phyloP scores from a whole-genome alignment of 92 coral and sea anemone species.

The Siderastrea radians region DNA sequence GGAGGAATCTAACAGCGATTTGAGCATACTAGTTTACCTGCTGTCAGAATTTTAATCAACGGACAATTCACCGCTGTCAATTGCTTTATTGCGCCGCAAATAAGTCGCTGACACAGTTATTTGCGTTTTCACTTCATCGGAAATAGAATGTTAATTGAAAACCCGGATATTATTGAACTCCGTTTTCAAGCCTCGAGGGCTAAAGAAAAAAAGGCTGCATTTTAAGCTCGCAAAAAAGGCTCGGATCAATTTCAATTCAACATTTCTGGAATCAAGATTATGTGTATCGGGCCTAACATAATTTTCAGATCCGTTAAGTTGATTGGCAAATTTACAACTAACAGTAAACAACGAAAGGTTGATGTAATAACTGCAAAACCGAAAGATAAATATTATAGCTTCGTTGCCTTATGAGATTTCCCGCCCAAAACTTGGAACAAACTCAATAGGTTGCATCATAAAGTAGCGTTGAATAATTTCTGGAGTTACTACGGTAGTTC shows the following conservation, averaged over 20 bases:
- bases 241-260: neutral
- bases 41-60: neutral
- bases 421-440: neutral
- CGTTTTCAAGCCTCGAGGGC: neutral
- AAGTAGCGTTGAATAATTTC: neutral
- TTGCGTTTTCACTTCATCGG: slow-evolving; percentile 38
- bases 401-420: neutral
- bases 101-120: slow-evolving; percentile 33
- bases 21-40: neutral
- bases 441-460: neutral
- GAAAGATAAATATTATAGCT: slow-evolving; percentile 6
- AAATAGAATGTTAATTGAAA: slow-evolving; percentile 22
- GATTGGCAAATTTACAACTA: neutral
- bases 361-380: neutral
- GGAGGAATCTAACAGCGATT: neutral
- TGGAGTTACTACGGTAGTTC: neutral
- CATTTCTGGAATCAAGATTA: neutral
- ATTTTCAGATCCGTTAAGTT: slow-evolving; percentile 1
- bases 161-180: slow-evolving; percentile 11
- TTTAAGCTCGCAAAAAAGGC: neutral
- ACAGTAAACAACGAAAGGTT: slow-evolving; percentile 7
- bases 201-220: neutral
- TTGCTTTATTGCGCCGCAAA: slow-evolving; percentile 23
- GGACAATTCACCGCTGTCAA: neutral
- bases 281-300: neutral